Evolutionary conservation across 1,140 invertebrate species (phyloP), one percentile per base, ranked within the genome.

Genomic region (Cylas formicarius): DNA sequence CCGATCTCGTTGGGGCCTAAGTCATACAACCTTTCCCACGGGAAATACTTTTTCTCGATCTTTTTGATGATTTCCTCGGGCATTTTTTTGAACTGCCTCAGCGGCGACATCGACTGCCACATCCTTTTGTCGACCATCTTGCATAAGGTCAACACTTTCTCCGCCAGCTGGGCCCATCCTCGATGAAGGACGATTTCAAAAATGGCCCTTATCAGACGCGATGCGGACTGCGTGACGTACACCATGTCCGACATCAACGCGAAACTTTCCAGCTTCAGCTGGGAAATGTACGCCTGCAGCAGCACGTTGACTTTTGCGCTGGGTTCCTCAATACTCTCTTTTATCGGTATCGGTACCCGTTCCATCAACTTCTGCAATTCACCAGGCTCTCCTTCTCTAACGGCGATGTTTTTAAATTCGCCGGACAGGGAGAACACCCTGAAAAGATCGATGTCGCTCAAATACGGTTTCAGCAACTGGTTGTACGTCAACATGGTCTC

Each of bases 51-150:
- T 73, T 99, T 99, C 63, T 99, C 97, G 35, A 99, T 84, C 61
- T 97, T 97, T 58, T 94, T 91, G 2, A 99, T 81, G 7, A 97
- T 90, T 71, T 99, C 95, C 56, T 96, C 90, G 0, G 95, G 95
- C 75, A 99, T 95, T 63, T 98, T 98, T 24, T 86, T 79, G 65
- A 99, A 99, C 66, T 99, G 97, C 14, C 97, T 72, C 1, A 99
- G 68, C 3, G 97, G 97, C 24, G 92, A 97, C 92, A 99, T 97
- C 0, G 92, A 97, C 66, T 98, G 94, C 97, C 97, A 99, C 93
- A 97, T 97, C 16, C 96, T 75, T 11, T 90, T 78, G 65, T 99
- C 94, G 35, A 99, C 91, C 96, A 99, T 99, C 71, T 99, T 99
- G 66, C 93, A 97, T 1, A 99, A 73, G 1, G 90, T 82, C 0